Evolutionary conservation across 2,888 invertebrate species (phyloP), one percentile per base, ranked within the genome.

Genomic region (Himalopsyche tibetana): DNA sequence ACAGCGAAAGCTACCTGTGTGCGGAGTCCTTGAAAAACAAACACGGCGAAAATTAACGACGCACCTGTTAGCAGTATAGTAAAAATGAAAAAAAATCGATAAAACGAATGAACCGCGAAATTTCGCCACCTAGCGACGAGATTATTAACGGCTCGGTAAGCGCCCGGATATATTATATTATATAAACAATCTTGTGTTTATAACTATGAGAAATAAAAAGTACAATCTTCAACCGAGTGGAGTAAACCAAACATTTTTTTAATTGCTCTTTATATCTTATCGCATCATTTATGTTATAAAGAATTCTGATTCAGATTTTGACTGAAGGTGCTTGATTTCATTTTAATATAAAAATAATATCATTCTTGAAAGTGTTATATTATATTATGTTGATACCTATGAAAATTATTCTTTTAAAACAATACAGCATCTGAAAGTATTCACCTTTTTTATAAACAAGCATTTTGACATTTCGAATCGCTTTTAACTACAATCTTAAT

Each of bases 51-150:
- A 74, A 74, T 74, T 74, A 74, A 74, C 74, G 74, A 74, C 74
- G 36, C 74, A 74, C 74, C 74, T 74, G 74, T 74, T 74, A 11
- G 74, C 63, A 63, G 28, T 28, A 11, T 36, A 74, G 74, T 74
- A 38, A 74, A 74, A 74, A 74, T 74, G 74, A 74, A 74, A 74
- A 63, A 63, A 63, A 74, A 36, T 74, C 74, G 74, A 74, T 74
- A 74, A 74, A 74, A 28, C 74, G 74, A 74, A 74, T 74, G 74
- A 74, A 74, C 74, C 74, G 74, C 74, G 36, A 74, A 74, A 74
- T 74, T 74, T 74, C 74, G 74, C 74, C 74, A 74, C 74, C 74
- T 74, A 74, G 74, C 74, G 74, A 74, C 36, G 74, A 12, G 15
- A 74, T 74, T 74, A 74, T 74, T 74, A 38, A 74, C 74, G 74